Conservation (phyloP, 2,888 invertebrate genomes). For the Gastracanthus pulcherrimus region DNA sequence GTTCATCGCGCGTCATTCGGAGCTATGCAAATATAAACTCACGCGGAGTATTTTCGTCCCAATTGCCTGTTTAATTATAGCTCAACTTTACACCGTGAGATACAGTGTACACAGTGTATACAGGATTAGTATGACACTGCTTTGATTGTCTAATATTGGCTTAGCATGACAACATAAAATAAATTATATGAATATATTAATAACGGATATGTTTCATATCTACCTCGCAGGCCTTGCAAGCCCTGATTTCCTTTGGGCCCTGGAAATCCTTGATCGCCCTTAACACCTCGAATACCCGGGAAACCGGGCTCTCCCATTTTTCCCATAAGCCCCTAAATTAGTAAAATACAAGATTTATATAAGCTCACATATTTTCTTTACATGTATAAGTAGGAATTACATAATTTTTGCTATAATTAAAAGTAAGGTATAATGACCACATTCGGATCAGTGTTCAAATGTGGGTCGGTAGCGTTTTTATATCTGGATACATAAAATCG, state of each 20-base stretch:
- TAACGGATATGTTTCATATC: not conserved
- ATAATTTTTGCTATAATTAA: no score
- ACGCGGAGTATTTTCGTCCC: not conserved
- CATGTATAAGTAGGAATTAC: no score
- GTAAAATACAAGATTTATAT: not conserved
- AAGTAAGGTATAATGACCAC: no score
- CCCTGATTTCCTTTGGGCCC: slow-evolving; percentile 92
- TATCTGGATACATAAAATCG: no score
- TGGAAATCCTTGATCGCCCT: slow-evolving; percentile 87
- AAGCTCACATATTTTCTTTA: no score
- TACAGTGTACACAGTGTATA: not conserved
- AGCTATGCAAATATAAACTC: not conserved
- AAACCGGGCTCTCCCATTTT: slow-evolving; percentile 92
- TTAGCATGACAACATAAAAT: not conserved
- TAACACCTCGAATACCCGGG: slow-evolving; percentile 88
- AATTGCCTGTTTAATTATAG: slow-evolving; percentile 11
- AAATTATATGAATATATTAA: not conserved
- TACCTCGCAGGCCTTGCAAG: slow-evolving; percentile 87
- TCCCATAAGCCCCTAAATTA: slow-evolving; percentile 85
- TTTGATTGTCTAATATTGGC: no score
- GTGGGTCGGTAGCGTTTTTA: no score
- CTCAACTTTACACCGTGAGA: not conserved
- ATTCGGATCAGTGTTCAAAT: no score
- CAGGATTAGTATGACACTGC: not conserved
- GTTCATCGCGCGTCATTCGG: not conserved